Evolutionary conservation across 2,113 vertebrate species (phyloP), one percentile per base, ranked within the genome.

Genomic region (Tragelaphus scriptus): DNA sequence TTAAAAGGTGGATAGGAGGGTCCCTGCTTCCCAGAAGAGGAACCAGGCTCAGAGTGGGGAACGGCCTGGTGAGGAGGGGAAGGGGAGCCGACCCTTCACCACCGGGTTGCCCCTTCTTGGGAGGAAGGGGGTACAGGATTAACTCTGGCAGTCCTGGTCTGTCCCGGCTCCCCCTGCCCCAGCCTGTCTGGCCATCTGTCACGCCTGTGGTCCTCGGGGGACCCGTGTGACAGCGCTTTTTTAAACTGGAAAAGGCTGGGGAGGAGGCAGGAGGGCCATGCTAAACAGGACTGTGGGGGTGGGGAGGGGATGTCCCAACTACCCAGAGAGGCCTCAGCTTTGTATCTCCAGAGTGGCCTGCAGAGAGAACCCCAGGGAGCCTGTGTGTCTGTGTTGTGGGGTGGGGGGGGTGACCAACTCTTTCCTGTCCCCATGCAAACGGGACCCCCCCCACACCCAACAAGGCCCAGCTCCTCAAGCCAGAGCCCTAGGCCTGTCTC

Each of bases 121-220:
- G 61, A 75, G 44, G 14, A 59, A 8, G 58, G 53, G 28, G 40
- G 23, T 19, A 25, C 26, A 14, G 30, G 25, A 85, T 75, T 49
- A 82, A 87, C 79, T 71, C 36, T 61, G 81, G 59, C 77, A 23
- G 32, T 75, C 87, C 65, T 47, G 13, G 61, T 93, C 93, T 77
- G 59, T 80, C 75, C 88, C 40, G 1, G 75, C 25, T n/a, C 53
- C 91, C 84, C 87, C 61, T 71, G 71, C 87, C 68, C 2, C 1
- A 51, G 97, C 36, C 88, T 90, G 90, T 96, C 90, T 86, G 88
- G 85, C 94, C 96, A 97, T 96, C 97, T 96, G 95, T 98, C 63
- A 92, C 49, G 65, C 36, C 86, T 85, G 55, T 36, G 61, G 93
- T 90, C 96, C 90, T 96, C 2, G 10, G 82, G 80, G 71, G 71